These are phyloP conservation scores for Oncorhynchus gorbuscha DNA, from an alignment of 2,113 vertebrate genomes.

Conservation along the genomic window DNA sequence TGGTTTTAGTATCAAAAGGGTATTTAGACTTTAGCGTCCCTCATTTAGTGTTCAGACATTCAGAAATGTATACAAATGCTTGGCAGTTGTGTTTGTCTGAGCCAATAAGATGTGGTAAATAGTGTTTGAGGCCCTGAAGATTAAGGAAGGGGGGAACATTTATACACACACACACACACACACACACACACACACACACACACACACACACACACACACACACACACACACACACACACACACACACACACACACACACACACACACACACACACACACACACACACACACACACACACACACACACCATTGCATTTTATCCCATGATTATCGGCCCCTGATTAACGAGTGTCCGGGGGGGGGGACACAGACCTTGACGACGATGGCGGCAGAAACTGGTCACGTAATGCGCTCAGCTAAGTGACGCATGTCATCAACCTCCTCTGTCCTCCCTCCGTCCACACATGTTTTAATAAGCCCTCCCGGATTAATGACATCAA, in stretches of 20 bases:
- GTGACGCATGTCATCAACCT: constrained; percentile 8
- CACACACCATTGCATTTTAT: not conserved
- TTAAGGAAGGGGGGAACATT: not conserved
- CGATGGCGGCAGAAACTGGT: constrained; percentile 10
- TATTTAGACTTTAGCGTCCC: constrained; percentile 30
- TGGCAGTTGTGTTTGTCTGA: constrained; percentile 17
- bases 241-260: too few relatives aligned
- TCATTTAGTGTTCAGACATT: constrained; percentile 27
- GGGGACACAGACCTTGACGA: constrained; percentile 51
- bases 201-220: too few relatives aligned
- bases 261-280: too few relatives aligned
- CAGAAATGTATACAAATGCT: constrained; percentile 27
- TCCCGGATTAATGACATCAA: constrained; percentile 49
- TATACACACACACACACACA: too few relatives aligned
- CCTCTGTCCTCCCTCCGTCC: constrained; percentile 19
- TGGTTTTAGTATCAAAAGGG: constrained; percentile 35
- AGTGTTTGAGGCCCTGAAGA: constrained; percentile 5
- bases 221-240: too few relatives aligned
- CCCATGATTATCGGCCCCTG: constrained; percentile 17
- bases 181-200: too few relatives aligned
- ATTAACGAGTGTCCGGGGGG: constrained; percentile 40
- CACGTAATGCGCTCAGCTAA: constrained; percentile 38
- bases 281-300: too few relatives aligned
- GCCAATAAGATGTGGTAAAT: constrained; percentile 32
- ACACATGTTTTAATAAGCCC: constrained; percentile 47